These are phyloP conservation scores for Malurus leucopterus DNA, from an alignment of 2,797 vertebrate genomes.

Conservation along the genomic window DNA sequence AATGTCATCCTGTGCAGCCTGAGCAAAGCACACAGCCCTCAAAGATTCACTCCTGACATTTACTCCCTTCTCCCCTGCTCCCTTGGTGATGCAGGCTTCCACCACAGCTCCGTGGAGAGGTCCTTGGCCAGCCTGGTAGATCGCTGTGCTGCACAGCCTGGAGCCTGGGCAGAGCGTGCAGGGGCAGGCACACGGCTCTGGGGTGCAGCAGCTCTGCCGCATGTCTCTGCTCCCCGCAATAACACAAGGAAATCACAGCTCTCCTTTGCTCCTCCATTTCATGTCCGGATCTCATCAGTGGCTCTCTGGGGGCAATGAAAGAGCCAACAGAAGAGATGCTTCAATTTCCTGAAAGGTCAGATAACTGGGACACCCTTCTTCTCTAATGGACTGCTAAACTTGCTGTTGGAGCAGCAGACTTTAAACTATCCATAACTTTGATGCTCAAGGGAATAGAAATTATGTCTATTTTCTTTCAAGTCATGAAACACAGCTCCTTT, in stretches of 20 bases:
- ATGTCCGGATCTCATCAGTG: not conserved
- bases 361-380: not conserved
- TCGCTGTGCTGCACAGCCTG: not conserved
- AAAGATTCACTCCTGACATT: not conserved
- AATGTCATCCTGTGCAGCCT: not conserved
- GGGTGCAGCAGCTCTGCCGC: not conserved
- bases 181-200: not conserved
- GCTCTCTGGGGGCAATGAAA: slow-evolving; percentile 24
- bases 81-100: not conserved
- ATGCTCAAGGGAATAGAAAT: slow-evolving; percentile 44
- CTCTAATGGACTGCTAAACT: slow-evolving; percentile 37
- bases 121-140: not conserved
- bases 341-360: slow-evolving; percentile 62
- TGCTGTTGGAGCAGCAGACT: not conserved
- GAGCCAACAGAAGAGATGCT: slow-evolving; percentile 16
- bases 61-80: not conserved
- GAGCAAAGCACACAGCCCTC: not conserved
- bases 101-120: not conserved
- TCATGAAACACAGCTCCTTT: slow-evolving; percentile 34
- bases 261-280: slow-evolving; percentile 14
- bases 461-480: slow-evolving; percentile 39
- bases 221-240: not conserved
- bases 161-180: rapidly evolving
- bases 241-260: slow-evolving; percentile 2
- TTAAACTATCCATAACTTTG: slow-evolving; percentile 39